These are phyloP conservation scores for Tetranychus truncatus DNA, from an alignment of 2,888 invertebrate genomes.

Conservation along the genomic window DNA sequence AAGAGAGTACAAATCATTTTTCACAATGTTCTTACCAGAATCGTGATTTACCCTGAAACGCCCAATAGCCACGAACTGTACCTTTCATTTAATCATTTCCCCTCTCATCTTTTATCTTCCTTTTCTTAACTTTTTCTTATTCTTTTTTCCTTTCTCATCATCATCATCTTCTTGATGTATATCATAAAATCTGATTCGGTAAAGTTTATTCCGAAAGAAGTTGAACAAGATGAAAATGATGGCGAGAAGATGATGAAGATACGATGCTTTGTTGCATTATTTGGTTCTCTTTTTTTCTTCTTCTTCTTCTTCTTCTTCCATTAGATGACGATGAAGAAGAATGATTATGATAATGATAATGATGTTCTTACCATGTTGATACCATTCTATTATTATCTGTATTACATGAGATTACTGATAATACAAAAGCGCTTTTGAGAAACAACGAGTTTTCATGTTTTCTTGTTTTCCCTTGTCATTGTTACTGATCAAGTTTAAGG, in stretches of 20 bases:
- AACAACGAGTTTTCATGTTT: too few species aligned
- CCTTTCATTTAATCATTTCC: not conserved
- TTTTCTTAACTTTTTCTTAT: not conserved
- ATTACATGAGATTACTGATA: too few species aligned
- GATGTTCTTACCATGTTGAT: not conserved
- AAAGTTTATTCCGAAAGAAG: slow-evolving; percentile 17
- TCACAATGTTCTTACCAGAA: slow-evolving; percentile 5
- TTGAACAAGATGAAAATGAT: not conserved
- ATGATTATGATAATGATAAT: not conserved
- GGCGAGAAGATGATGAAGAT: not conserved
- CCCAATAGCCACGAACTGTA: not conserved
- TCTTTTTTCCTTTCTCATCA: slow-evolving; percentile 2
- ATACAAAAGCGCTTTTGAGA: too few species aligned
- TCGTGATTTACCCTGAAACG: slow-evolving; percentile 5
- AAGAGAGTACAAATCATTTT: slow-evolving; percentile 2
- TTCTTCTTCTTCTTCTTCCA: too few species aligned
- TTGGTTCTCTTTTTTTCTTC: too few species aligned
- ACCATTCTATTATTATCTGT: too few species aligned
- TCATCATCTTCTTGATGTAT: slow-evolving; percentile 3
- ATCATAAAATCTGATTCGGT: slow-evolving; percentile 36
- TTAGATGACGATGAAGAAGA: not conserved
- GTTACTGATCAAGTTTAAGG: too few species aligned
- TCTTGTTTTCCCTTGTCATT: too few species aligned
- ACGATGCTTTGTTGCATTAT: not conserved
- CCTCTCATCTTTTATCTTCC: not conserved